phyloP scores from a whole-genome alignment of 2,888 invertebrate genomes.

The Chloroclystis v-ata region DNA sequence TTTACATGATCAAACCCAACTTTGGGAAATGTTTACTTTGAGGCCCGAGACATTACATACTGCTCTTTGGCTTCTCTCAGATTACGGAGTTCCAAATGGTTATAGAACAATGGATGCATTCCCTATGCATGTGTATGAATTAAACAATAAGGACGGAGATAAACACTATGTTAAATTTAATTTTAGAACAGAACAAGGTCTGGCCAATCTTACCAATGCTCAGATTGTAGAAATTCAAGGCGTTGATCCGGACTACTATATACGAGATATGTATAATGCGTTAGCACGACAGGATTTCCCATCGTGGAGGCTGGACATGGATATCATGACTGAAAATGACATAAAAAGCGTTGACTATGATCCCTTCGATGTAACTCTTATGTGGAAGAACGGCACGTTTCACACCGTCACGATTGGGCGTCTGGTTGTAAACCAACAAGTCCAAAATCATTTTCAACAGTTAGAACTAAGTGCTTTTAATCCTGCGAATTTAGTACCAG shows the following conservation, averaged over 20 bases:
- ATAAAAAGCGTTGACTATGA: constrained; percentile 85
- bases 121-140: constrained; percentile 92
- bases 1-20: constrained; percentile 88
- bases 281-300: constrained; percentile 80
- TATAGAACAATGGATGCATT: constrained; percentile 93
- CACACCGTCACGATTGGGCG: constrained; percentile 89
- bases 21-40: constrained; percentile 91
- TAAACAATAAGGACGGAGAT: constrained; percentile 85
- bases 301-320: constrained; percentile 20
- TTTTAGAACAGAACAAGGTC: constrained; percentile 91
- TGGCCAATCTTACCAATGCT: constrained; percentile 83
- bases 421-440: constrained; percentile 88
- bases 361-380: constrained; percentile 92
- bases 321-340: constrained; percentile 63
- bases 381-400: constrained; percentile 88
- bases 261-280: constrained; percentile 89
- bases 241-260: constrained; percentile 89
- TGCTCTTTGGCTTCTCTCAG: constrained; percentile 85
- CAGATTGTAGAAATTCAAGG: constrained; percentile 81
- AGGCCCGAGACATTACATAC: constrained; percentile 89
- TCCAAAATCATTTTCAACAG: constrained; percentile 81
- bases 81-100: constrained; percentile 93
- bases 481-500: constrained; percentile 58
- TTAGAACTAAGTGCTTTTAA: constrained; percentile 16
- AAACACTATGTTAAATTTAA: constrained; percentile 91